A percentile compares a stretch with the other conserved stretches of the same genome.
phyloP scores from a whole-genome alignment of 1,140 invertebrate genomes.

The Papilio machaon region DNA sequence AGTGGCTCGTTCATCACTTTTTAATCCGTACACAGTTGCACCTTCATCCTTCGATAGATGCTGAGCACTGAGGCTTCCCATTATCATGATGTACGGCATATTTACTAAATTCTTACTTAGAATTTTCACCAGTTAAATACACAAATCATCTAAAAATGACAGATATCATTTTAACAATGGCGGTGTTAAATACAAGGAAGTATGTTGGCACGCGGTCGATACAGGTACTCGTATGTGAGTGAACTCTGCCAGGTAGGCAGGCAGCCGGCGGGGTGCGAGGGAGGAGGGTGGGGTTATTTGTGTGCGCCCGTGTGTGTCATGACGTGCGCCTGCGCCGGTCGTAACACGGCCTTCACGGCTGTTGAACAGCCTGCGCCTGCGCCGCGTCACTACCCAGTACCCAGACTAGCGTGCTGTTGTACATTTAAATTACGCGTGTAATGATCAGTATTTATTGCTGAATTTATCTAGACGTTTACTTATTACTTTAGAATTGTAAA shows the following conservation, averaged over 20 bases:
- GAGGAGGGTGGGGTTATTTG: conserved; percentile 41
- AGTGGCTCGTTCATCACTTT: conserved; percentile 70
- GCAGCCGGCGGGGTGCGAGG: conserved; percentile 33
- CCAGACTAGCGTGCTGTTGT: conserved; percentile 3
- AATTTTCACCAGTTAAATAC: conserved; percentile 17
- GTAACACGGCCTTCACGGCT: conserved; percentile 70
- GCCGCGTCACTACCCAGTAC: conserved; percentile 30
- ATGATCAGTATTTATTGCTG: not conserved
- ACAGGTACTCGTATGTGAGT: conserved; percentile 66
- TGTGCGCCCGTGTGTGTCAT: conserved; percentile 47
- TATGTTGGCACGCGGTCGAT: conserved; percentile 49
- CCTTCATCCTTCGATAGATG: conserved; percentile 75
- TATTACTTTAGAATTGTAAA: not conserved
- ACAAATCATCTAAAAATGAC: conserved; percentile 50
- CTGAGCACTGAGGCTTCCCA: conserved; percentile 70
- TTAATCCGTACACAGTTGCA: conserved; percentile 74
- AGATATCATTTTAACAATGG: conserved; percentile 50
- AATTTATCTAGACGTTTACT: not conserved
- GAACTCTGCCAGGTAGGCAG: conserved; percentile 66
- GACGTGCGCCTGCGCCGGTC: conserved; percentile 52
- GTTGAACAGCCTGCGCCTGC: conserved; percentile 56
- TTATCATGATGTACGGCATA: conserved; percentile 79
- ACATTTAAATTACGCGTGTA: conserved; percentile 13
- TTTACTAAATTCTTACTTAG: conserved; percentile 33
- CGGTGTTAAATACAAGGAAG: conserved; percentile 19